Evolutionary conservation across 2,113 vertebrate genomes (phyloP).

Genomic region (Sakesphorus luctuosus): DNA sequence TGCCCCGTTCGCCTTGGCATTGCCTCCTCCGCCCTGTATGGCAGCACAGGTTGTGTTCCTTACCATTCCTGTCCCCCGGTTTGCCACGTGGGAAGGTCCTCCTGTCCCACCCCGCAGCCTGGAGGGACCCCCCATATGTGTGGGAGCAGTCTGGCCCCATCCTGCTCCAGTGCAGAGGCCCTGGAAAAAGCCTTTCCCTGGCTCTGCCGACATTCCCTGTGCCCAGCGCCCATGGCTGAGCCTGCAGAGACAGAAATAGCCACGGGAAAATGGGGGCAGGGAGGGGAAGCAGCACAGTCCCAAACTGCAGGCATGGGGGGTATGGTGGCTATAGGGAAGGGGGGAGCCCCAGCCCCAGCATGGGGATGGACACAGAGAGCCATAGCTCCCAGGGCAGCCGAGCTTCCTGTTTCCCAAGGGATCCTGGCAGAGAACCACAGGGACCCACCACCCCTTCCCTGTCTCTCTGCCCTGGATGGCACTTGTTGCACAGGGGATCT

Average conservation of each 20-base stretch:
- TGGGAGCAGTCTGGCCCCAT: accelerated
- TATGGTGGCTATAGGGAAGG: not conserved
- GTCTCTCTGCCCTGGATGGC: accelerated
- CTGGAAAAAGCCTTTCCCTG: not conserved
- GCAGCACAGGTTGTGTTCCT: accelerated
- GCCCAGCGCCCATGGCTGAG: not conserved
- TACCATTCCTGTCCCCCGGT: accelerated
- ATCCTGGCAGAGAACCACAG: accelerated
- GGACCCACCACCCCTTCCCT: not conserved
- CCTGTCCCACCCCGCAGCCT: not conserved
- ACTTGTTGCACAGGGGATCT: not conserved
- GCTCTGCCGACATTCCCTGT: accelerated
- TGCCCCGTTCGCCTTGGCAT: not conserved
- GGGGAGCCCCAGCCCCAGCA: not conserved
- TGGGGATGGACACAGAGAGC: accelerated
- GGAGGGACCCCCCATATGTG: accelerated
- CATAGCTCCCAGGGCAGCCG: not conserved
- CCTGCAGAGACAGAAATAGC: not conserved
- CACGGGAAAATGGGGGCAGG: not conserved
- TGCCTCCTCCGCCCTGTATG: accelerated
- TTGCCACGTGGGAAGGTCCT: not conserved
- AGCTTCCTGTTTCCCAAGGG: accelerated
- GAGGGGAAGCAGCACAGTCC: not conserved
- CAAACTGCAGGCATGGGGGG: accelerated
- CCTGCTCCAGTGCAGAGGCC: not conserved